A percentile compares a stretch with the other conserved stretches of the same genome.
phyloP scores from a whole-genome alignment of 2,888 invertebrate species.

The Pachliopta kotzebuea region DNA sequence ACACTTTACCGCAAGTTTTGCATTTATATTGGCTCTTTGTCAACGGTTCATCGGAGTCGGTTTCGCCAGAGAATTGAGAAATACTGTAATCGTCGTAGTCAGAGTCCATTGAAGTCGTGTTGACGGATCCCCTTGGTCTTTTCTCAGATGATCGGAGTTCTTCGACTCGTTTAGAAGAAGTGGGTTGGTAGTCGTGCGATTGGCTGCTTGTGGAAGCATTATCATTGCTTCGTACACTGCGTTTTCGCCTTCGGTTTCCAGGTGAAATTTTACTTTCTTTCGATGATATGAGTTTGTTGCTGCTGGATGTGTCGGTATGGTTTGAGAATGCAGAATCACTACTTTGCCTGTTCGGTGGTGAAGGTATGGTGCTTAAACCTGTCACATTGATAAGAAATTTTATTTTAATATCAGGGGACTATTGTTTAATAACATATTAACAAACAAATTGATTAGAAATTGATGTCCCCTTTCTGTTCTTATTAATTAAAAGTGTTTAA shows the following conservation, averaged over 20 bases:
- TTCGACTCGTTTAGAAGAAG: slow-evolving; percentile 57
- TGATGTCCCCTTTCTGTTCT: too few species aligned
- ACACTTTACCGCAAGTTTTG: slow-evolving; percentile 53
- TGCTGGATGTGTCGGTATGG: slow-evolving; percentile 62
- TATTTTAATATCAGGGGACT: neutral
- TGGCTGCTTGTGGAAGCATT: slow-evolving; percentile 55
- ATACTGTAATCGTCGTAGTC: slow-evolving; percentile 63
- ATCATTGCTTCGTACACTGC: slow-evolving; percentile 61
- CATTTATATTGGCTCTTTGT: slow-evolving; percentile 48
- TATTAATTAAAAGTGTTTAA: too few species aligned
- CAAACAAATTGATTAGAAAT: too few species aligned
- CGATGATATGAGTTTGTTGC: slow-evolving; percentile 49
- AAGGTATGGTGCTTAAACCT: slow-evolving; percentile 63
- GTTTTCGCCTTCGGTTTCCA: slow-evolving; percentile 50
- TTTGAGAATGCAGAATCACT: slow-evolving; percentile 74
- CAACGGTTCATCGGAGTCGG: slow-evolving; percentile 66
- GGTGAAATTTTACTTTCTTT: slow-evolving; percentile 52
- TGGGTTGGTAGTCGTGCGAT: slow-evolving; percentile 54
- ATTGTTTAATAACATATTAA: too few species aligned
- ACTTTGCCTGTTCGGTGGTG: slow-evolving; percentile 66
- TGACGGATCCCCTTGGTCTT: slow-evolving; percentile 44
- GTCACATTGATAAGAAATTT: slow-evolving; percentile 11
- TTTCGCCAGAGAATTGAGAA: slow-evolving; percentile 56
- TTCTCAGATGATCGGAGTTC: slow-evolving; percentile 57
- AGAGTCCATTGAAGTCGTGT: slow-evolving; percentile 50